A percentile compares a stretch with the other conserved stretches of the same genome.
phyloP scores from a whole-genome alignment of 2,888 invertebrate species.

The Quadriops clusia region DNA sequence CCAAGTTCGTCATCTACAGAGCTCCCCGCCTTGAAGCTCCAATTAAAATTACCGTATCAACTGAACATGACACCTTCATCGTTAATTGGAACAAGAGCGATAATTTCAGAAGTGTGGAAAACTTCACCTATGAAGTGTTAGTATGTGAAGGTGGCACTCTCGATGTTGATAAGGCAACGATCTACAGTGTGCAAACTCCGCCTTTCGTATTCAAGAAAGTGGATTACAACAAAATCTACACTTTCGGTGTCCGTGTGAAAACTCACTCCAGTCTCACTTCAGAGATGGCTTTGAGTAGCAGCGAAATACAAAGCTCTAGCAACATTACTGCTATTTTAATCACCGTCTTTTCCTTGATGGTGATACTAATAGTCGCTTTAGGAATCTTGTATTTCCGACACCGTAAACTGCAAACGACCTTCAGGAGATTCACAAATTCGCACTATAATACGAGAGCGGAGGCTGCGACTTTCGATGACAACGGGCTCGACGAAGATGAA shows the following conservation, averaged over 20 bases:
- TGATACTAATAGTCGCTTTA: slow-evolving; percentile 47
- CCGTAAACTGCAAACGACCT: slow-evolving; percentile 61
- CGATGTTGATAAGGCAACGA: slow-evolving; percentile 40
- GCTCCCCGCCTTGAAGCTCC: slow-evolving; percentile 52
- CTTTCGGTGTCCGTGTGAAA: slow-evolving; percentile 51
- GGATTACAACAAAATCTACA: slow-evolving; percentile 45
- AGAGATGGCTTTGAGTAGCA: slow-evolving; percentile 35
- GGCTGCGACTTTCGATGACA: slow-evolving; percentile 71
- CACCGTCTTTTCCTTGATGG: slow-evolving; percentile 42
- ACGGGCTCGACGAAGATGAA: slow-evolving; percentile 66
- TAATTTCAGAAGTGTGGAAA: slow-evolving; percentile 26
- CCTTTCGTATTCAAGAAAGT: too few relatives aligned
- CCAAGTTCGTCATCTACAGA: slow-evolving; percentile 38
- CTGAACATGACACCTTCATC: slow-evolving; percentile 49
- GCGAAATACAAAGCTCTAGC: slow-evolving; percentile 10
- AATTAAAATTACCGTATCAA: slow-evolving; percentile 47
- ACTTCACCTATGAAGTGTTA: slow-evolving; percentile 51
- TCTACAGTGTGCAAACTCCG: slow-evolving; percentile 40
- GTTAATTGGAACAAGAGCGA: slow-evolving; percentile 54
- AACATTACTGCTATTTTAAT: slow-evolving; percentile 33
- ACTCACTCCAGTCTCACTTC: slow-evolving; percentile 49
- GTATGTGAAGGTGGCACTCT: slow-evolving; percentile 44
- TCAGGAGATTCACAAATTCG: slow-evolving; percentile 69
- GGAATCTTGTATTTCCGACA: slow-evolving; percentile 52
- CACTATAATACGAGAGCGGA: slow-evolving; percentile 80